Percentiles rank a stretch among this genome's conserved stretches.
phyloP scores from a whole-genome alignment of 2,888 invertebrate species.

The Drosophila siamana region DNA sequence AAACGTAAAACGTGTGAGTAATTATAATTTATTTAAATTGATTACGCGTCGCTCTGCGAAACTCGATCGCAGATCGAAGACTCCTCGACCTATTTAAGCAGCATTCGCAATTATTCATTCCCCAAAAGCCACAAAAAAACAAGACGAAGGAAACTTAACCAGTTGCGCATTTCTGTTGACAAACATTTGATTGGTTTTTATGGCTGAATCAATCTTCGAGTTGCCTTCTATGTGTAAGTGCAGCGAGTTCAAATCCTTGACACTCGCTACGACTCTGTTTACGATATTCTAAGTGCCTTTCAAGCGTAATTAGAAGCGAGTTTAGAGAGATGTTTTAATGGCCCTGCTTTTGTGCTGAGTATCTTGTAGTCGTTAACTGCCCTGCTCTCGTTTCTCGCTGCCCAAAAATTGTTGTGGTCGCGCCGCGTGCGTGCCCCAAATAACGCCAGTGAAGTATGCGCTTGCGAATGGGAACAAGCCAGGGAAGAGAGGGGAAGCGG shows the following conservation, averaged over 20 bases:
- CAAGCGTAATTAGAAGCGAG: neutral
- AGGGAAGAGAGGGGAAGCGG: neutral
- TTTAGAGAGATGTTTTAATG: neutral
- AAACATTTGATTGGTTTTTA: slow-evolving; percentile 7
- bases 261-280: too few species aligned
- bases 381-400: slow-evolving; percentile 2
- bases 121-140: slow-evolving; percentile 4
- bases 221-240: neutral
- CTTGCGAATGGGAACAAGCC: too few species aligned
- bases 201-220: neutral
- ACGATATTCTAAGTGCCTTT: neutral
- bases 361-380: slow-evolving; percentile 15
- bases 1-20: slow-evolving; percentile 58
- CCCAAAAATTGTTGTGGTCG: slow-evolving; percentile 28
- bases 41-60: slow-evolving; percentile 61
- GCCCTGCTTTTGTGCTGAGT: slow-evolving; percentile 8
- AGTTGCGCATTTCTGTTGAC: slow-evolving; percentile 27
- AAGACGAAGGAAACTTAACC: slow-evolving; percentile 20
- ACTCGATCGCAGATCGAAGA: slow-evolving; percentile 40
- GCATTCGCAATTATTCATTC: slow-evolving; percentile 70
- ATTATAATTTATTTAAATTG: slow-evolving; percentile 79
- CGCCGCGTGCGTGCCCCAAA: slow-evolving; percentile 65
- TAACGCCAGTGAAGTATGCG: slow-evolving; percentile 43
- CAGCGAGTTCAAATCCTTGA: neutral
- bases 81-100: slow-evolving; percentile 64